Base-by-base conservation (phyloP, 2,888 invertebrate genomes). In the Elegia similella region DNA sequence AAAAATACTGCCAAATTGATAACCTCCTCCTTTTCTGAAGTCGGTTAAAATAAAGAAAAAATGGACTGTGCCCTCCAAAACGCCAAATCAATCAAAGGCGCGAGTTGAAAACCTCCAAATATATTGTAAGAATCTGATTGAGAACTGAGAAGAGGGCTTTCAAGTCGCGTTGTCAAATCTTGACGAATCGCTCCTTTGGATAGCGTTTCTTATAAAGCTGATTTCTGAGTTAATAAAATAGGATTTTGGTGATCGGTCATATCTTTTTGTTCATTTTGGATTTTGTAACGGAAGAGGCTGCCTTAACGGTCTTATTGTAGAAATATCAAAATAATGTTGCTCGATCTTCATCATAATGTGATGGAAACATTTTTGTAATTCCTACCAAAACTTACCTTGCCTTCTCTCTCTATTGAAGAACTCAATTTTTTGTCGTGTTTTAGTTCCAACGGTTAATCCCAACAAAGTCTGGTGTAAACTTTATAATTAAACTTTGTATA, bases 21-120 rank as follows among this genome's bases (percentile, higher is more conserved):
- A n/a, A n/a, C n/a, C n/a, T n/a, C n/a, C n/a, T n/a, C n/a, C n/a
- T n/a, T n/a, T n/a, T n/a, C n/a, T n/a, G n/a, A n/a, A n/a, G n/a
- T n/a, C n/a, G n/a, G n/a, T 5, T 23, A 23, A 5, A 23, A 23
- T 5, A 23, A 23, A 2, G 5, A 23, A 32, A 7, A 32, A 7
- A 32, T 8, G 2, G 10, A 32, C 7, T 32, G 1, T n/a, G 38
- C 38, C 10, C 46, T 29, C 16, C 34, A 52, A 42, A 52, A 59
- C 56, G 48, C 58, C 57, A 32, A 48, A 70, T 70, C 70, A 52
- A 73, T 72, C 71, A 58, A 62, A 72, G 78, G 78, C 75, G 76
- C 73, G 78, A 70, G 43, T n/a, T 64, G 63, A 64, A 68, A 70
- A 66, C 67, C 69, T 67, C 58, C 63, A 70, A 77, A 74, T 68